Conservation (phyloP, 2,888 invertebrate genomes). For the Cremastobaeus sp. region DNA sequence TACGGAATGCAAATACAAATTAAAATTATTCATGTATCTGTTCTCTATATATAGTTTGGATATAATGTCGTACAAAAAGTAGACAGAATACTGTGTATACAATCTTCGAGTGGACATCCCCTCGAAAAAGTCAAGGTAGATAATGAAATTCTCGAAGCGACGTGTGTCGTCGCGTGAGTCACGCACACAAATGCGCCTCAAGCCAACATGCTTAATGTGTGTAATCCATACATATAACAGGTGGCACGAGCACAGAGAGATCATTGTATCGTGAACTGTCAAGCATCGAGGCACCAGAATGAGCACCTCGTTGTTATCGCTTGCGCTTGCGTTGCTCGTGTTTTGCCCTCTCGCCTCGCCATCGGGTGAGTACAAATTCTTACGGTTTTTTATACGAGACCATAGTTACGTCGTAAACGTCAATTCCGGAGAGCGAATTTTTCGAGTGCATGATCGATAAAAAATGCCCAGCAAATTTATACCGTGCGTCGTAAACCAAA, state of each 20-base stretch:
- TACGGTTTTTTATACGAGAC: conserved; percentile 19
- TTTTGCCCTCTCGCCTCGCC: conserved; percentile 19
- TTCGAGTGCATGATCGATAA: conserved; percentile 23
- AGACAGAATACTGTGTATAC: neutral
- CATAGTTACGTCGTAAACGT: conserved; percentile 23
- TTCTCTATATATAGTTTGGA: too few relatives aligned
- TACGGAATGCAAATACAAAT: too few relatives aligned
- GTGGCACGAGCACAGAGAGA: conserved; percentile 67
- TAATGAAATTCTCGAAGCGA: conserved; percentile 29
- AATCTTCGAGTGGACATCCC: neutral
- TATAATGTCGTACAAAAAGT: too few relatives aligned
- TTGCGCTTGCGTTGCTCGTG: neutral
- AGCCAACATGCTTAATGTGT: conserved; percentile 54
- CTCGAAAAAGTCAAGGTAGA: conserved; percentile 3
- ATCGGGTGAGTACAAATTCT: conserved; percentile 40
- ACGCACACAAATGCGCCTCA: conserved; percentile 10
- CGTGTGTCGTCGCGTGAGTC: conserved; percentile 8
- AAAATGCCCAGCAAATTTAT: conserved; percentile 14
- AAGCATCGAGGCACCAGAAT: conserved; percentile 46
- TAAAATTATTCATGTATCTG: too few relatives aligned
- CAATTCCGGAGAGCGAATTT: conserved; percentile 28
- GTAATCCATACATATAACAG: conserved; percentile 63
- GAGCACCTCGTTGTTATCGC: conserved; percentile 38
- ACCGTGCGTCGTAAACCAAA: conserved; percentile 20
- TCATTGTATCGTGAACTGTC: conserved; percentile 72